Conservation (phyloP, 2,888 invertebrate genomes). For the Seira ritae region DNA sequence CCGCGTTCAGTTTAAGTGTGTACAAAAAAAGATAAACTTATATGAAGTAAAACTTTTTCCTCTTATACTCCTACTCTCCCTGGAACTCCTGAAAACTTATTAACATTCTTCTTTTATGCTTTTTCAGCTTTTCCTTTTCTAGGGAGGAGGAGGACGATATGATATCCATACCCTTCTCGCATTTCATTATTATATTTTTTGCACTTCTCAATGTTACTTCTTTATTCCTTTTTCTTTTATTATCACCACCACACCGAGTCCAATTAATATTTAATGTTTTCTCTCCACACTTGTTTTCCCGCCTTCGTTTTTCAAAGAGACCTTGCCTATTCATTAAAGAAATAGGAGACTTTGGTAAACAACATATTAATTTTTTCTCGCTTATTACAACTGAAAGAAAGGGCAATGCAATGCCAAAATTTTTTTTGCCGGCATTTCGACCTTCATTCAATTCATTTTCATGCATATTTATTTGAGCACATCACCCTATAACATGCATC, state of each 20-base stretch:
- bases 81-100: no score
- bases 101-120: no score
- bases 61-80: background rate
- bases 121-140: no score
- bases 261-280: constrained; percentile 1
- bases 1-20: background rate
- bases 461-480: constrained; percentile 45
- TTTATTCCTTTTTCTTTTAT: no score
- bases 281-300: constrained; percentile 6
- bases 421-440: constrained; percentile 51
- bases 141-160: no score
- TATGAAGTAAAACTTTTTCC: constrained; percentile 7
- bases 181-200: no score
- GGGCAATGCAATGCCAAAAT: constrained; percentile 38
- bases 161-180: no score
- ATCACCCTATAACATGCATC: constrained; percentile 9
- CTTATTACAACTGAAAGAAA: constrained; percentile 9
- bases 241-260: background rate
- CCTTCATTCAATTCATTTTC: constrained; percentile 49
- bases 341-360: constrained; percentile 17
- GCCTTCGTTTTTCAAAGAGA: background rate
- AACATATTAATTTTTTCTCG: constrained; percentile 22
- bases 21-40: constrained; percentile 10
- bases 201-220: no score
- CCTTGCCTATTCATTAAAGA: background rate